phyloP scores from a whole-genome alignment of 2,888 invertebrate species.

The Toxonevra muliebris region DNA sequence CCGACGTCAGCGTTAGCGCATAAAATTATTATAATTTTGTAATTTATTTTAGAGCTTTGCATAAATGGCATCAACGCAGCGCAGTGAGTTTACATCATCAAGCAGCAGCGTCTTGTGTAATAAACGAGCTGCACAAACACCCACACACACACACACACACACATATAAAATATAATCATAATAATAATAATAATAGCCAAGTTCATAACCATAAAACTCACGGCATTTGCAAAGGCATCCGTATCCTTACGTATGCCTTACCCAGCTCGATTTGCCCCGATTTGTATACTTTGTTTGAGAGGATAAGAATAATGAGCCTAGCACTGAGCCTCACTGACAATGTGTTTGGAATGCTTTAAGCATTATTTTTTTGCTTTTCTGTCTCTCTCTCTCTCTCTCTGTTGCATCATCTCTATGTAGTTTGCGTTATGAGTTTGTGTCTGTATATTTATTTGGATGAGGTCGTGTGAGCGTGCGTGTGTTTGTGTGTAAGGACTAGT shows the following conservation, averaged over 20 bases:
- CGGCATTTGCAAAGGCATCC: neutral
- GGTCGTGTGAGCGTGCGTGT: conserved; percentile 22
- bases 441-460: neutral
- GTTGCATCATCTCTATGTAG: no score
- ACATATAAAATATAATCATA: conserved; percentile 3
- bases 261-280: conserved; percentile 12
- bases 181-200: conserved; percentile 35
- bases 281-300: conserved; percentile 16
- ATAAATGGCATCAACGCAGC: conserved; percentile 48
- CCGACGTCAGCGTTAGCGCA: conserved; percentile 40
- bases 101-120: neutral
- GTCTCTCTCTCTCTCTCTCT: no score
- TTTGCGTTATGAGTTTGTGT: neutral
- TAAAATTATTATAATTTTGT: conserved; percentile 57
- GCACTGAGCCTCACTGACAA: neutral
- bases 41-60: conserved; percentile 57
- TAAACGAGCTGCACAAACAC: neutral
- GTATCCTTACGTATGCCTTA: no score
- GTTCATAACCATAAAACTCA: conserved; percentile 32
- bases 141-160: neutral
- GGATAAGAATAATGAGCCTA: conserved; percentile 28
- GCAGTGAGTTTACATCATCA: neutral
- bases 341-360: no score
- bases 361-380: no score
- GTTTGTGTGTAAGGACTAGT: conserved; percentile 24